A percentile compares a stretch with the other conserved stretches of the same genome.
phyloP scores from a whole-genome alignment of 2,888 invertebrate species.

The Biston betularia region DNA sequence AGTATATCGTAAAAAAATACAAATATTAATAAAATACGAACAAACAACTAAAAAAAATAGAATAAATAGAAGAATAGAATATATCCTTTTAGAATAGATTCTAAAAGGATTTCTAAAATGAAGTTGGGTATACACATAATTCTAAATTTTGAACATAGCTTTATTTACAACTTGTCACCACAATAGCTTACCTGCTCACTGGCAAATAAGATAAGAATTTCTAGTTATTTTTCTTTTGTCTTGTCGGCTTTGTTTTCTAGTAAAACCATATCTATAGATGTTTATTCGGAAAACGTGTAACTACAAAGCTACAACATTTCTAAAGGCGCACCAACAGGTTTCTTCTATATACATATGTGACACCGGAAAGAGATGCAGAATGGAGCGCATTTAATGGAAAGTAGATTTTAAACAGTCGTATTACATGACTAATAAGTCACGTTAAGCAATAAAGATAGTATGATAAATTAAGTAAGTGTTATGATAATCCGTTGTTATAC shows the following conservation, averaged over 20 bases:
- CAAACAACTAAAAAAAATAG: too few species aligned
- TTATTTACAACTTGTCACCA: too few species aligned
- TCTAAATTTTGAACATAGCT: neutral
- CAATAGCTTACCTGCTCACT: too few species aligned
- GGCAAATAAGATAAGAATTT: neutral
- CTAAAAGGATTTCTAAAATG: too few species aligned
- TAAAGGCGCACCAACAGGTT: slow-evolving; percentile 8
- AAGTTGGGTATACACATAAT: too few species aligned
- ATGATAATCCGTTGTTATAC: slow-evolving; percentile 11
- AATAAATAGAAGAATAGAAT: too few species aligned
- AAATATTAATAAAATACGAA: too few species aligned
- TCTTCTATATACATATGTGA: slow-evolving; percentile 21
- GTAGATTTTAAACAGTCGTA: slow-evolving; percentile 44
- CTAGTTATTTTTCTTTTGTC: neutral
- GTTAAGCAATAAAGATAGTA: slow-evolving; percentile 17
- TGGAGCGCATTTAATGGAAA: slow-evolving; percentile 43
- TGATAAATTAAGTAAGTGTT: slow-evolving; percentile 13
- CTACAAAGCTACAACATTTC: neutral
- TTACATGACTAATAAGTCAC: neutral
- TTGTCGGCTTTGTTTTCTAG: too few species aligned
- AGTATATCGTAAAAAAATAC: too few species aligned
- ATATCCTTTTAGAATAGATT: too few species aligned
- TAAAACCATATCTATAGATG: neutral
- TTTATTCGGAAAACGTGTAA: neutral
- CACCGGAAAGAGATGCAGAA: slow-evolving; percentile 53